Base-by-base conservation (phyloP, 2,797 vertebrate species). In the Acanthurus leucopareius region DNA sequence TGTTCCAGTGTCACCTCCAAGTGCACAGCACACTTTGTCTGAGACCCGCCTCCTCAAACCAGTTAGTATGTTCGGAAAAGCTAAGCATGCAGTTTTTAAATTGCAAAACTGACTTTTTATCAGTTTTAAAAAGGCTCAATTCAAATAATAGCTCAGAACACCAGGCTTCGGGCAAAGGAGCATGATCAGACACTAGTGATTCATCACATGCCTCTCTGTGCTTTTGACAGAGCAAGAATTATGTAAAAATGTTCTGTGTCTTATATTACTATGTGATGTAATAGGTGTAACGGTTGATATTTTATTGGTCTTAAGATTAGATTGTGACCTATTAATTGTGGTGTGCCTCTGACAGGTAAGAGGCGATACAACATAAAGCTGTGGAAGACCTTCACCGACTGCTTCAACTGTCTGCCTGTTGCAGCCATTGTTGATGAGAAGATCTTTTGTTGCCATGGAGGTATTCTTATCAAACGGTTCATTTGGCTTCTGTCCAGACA, bases 361-460 rank as follows among this genome's bases (percentile, higher is more conserved):
- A 94, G 98, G 82, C 96, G 98, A 40, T 99, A 99, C 91, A 99
- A 99, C 94, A 99, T 99, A 88, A 99, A 99, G 90, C 94, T 99
- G 49, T 99, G 98, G 98, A 99, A 99, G 90, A 99, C 98, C 0
- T 99, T 99, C 91, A 99, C 98, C 0, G 98, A 99, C 92, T 99
- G 98, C 92, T 99, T 99, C 92, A 99, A 99, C 94, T 99, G 98
- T 92, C 93, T 99, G 92, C 98, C 98, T 42, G 97, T 99, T 0
- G 97, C 98, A 0, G 98, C 98, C 71, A 99, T 99, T 0, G 98
- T 99, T 67, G 98, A 96, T 51, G 95, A 96, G 86, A 96, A 96
- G 93, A 96, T 96, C 80, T 96, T 96, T 92, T 96, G 95, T 88
- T 96, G 95, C 91, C 95, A 96, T 90, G 95, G 95, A 95, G 95